These are phyloP conservation scores for Puntigrus tetrazona DNA, from an alignment of 2,113 vertebrate genomes.

Conservation along the genomic window DNA sequence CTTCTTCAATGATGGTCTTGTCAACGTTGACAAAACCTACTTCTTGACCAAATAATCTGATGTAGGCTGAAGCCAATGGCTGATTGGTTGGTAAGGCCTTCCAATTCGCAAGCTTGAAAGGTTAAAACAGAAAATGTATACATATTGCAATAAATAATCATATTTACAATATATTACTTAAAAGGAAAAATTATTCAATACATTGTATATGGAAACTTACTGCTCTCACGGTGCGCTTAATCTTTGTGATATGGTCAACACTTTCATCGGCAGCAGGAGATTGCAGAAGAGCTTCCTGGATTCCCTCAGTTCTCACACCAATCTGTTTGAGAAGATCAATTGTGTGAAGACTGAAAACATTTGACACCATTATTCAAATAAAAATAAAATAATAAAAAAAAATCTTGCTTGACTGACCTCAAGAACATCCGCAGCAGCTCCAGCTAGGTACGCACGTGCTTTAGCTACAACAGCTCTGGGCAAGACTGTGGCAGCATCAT, in stretches of 20 bases:
- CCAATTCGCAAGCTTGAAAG: conserved; percentile 74
- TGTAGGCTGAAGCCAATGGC: conserved; percentile 71
- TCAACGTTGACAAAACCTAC: conserved; percentile 73
- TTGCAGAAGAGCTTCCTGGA: conserved; percentile 78
- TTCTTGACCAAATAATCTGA: conserved; percentile 83
- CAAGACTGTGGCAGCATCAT: too few species aligned
- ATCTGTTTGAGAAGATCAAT: conserved; percentile 60
- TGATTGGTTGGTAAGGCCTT: conserved; percentile 68
- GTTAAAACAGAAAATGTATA: background rate
- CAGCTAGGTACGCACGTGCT: too few species aligned
- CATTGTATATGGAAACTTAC: conserved; percentile 63
- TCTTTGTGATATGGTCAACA: conserved; percentile 75
- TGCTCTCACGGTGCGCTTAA: conserved; percentile 76
- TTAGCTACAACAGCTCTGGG: too few species aligned
- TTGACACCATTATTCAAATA: too few species aligned
- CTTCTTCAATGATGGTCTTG: conserved; percentile 71
- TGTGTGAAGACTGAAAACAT: background rate
- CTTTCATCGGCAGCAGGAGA: conserved; percentile 57
- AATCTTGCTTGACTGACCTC: too few species aligned
- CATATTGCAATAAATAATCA: too few species aligned
- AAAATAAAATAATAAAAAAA: too few species aligned
- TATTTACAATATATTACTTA: too few species aligned
- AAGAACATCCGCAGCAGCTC: too few species aligned
- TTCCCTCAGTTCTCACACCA: conserved; percentile 77
- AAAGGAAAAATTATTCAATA: too few species aligned